Evolutionary conservation across 2,797 vertebrate genomes (phyloP).

Genomic region (Lutjanus campechanus): DNA sequence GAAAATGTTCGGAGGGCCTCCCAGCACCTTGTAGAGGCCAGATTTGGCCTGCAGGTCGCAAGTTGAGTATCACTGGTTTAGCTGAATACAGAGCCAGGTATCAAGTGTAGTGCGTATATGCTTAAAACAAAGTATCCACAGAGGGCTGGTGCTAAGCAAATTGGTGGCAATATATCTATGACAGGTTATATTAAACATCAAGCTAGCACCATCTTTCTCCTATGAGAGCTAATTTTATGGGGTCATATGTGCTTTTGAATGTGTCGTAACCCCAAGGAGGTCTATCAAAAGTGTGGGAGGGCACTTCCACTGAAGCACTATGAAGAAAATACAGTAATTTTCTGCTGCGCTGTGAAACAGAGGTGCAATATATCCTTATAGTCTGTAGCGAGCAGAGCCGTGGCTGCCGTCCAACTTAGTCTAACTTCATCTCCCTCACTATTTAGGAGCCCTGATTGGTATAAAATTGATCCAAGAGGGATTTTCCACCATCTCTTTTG

Average conservation of each 20-base stretch:
- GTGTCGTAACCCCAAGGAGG: constrained; percentile 49
- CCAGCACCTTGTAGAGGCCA: too few relatives aligned
- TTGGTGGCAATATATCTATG: constrained; percentile 40
- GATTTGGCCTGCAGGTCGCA: too few relatives aligned
- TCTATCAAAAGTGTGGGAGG: constrained; percentile 38
- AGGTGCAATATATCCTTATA: constrained; percentile 49
- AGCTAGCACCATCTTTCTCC: constrained; percentile 14
- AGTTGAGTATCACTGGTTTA: not conserved
- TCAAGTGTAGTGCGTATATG: constrained; percentile 5
- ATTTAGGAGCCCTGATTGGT: constrained; percentile 69
- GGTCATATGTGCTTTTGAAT: constrained; percentile 48
- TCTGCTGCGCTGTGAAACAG: constrained; percentile 41
- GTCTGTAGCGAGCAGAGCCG: constrained; percentile 32
- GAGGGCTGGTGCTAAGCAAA: constrained; percentile 53
- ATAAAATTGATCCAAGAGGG: constrained; percentile 73
- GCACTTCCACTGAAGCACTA: constrained; percentile 20
- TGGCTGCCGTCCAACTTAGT: constrained; percentile 62
- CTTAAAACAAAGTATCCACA: constrained; percentile 47
- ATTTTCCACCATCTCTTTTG: constrained; percentile 62
- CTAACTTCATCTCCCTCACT: constrained; percentile 60
- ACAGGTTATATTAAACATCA: constrained; percentile 48
- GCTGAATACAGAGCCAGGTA: constrained; percentile 27
- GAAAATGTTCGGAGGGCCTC: too few relatives aligned
- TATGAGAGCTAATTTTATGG: constrained; percentile 50
- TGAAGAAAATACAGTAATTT: constrained; percentile 45